phyloP scores from a whole-genome alignment of 2,797 vertebrate genomes.

The Clarias pachynema region DNA sequence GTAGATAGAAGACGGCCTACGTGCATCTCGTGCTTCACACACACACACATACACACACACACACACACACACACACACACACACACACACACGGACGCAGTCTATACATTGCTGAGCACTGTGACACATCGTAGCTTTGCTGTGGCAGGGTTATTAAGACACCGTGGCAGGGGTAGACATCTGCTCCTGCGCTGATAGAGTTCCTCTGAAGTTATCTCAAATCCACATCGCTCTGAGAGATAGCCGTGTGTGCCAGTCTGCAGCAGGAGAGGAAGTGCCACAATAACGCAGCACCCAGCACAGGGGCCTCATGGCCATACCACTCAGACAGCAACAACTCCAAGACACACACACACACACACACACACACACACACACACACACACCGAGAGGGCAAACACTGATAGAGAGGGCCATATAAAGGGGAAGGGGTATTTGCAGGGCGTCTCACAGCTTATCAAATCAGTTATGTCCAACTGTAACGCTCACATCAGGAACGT shows the following conservation, averaged over 20 bases:
- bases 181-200: constrained; percentile 83
- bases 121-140: constrained; percentile 67
- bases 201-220: constrained; percentile 79
- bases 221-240: constrained; percentile 76
- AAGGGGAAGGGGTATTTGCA: not conserved
- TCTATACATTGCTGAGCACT: constrained; percentile 25
- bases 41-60: constrained; percentile 15
- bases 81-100: not conserved
- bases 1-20: constrained; percentile 3
- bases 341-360: not conserved
- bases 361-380: not conserved
- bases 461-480: constrained; percentile 11
- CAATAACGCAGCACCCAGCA: constrained; percentile 71
- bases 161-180: constrained; percentile 77
- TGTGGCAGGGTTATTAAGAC: constrained; percentile 74
- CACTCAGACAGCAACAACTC: not conserved
- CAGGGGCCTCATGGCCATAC: constrained; percentile 55
- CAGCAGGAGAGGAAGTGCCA: constrained; percentile 74
- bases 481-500: constrained; percentile 9
- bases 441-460: constrained; percentile 12
- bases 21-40: not conserved
- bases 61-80: constrained; percentile 8
- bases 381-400: not conserved
- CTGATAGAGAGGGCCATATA: not conserved
- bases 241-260: constrained; percentile 72